Percentiles rank a stretch among this genome's conserved stretches.
Evolutionary conservation across 2,797 vertebrate genomes (phyloP).

Genomic region (Buceros bicornis): DNA sequence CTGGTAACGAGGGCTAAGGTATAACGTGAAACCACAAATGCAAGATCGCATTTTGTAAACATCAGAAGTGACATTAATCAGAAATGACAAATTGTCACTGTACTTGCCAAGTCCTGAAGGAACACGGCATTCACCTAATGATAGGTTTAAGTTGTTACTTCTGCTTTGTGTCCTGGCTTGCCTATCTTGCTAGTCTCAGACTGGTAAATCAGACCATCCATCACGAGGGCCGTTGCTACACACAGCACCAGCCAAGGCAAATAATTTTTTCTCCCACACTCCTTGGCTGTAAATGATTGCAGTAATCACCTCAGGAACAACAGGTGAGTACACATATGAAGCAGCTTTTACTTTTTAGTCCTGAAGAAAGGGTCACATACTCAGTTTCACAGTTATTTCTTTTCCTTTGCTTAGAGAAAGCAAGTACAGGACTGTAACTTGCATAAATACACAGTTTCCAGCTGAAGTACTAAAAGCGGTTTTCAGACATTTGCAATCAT

Average conservation of each 20-base stretch:
- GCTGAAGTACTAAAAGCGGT: not conserved
- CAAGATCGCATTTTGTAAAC: not conserved
- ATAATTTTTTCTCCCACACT: not conserved
- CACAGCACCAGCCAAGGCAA: not conserved
- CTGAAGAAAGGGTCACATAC: not conserved
- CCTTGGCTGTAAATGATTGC: not conserved
- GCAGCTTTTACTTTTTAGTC: too few species aligned
- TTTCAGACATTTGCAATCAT: not conserved
- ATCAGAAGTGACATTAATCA: not conserved
- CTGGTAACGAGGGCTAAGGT: not conserved
- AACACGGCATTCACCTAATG: not conserved
- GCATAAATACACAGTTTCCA: not conserved
- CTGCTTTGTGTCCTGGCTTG: not conserved
- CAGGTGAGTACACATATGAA: constrained; percentile 22
- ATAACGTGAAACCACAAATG: not conserved
- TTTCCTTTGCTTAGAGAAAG: not conserved
- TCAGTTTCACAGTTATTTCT: not conserved
- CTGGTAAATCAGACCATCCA: not conserved
- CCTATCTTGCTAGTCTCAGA: not conserved
- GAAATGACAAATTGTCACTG: not conserved
- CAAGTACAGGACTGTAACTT: not conserved
- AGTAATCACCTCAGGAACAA: constrained; percentile 12
- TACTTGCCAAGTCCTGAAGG: not conserved
- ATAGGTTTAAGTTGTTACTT: not conserved
- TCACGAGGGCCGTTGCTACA: not conserved